These are phyloP conservation scores for Rhinella marina DNA, from an alignment of 2,797 vertebrate genomes.

Conservation along the genomic window DNA sequence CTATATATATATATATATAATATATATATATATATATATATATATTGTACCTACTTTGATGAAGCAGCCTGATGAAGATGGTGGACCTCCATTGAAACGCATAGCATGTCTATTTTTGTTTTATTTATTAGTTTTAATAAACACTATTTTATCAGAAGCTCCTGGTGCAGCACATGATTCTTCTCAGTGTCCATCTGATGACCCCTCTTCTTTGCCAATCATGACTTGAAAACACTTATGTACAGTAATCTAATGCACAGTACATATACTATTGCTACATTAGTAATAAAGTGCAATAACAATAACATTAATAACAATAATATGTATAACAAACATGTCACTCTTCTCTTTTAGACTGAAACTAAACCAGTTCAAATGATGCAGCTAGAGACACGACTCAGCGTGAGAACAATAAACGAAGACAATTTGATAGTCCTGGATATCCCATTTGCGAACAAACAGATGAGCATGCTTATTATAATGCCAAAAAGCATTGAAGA, in stretches of 20 bases:
- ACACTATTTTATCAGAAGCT: too few relatives aligned
- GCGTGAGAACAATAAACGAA: conserved; percentile 74
- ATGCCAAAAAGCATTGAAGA: conserved; percentile 77
- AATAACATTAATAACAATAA: background rate
- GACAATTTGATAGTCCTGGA: conserved; percentile 75
- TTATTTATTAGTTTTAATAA: too few relatives aligned
- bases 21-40: too few relatives aligned
- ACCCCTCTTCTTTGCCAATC: too few relatives aligned
- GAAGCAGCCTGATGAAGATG: too few relatives aligned
- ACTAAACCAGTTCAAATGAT: conserved; percentile 80
- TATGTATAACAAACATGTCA: background rate
- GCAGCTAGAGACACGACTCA: conserved; percentile 76
- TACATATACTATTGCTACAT: background rate
- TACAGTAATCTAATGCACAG: background rate
- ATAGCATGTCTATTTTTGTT: too few relatives aligned
- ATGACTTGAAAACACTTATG: too few relatives aligned
- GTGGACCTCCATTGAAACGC: too few relatives aligned
- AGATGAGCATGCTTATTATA: conserved; percentile 78
- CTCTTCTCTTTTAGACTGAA: conserved; percentile 70
- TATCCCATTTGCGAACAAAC: conserved; percentile 78
- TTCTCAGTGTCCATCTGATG: too few relatives aligned
- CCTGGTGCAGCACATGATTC: too few relatives aligned
- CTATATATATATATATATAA: too few relatives aligned
- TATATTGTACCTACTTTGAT: too few relatives aligned
- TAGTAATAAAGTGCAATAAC: background rate